Evolutionary conservation across 1,140 invertebrate species (phyloP), one percentile per base, ranked within the genome.

Genomic region (Medauroidea extradentata): DNA sequence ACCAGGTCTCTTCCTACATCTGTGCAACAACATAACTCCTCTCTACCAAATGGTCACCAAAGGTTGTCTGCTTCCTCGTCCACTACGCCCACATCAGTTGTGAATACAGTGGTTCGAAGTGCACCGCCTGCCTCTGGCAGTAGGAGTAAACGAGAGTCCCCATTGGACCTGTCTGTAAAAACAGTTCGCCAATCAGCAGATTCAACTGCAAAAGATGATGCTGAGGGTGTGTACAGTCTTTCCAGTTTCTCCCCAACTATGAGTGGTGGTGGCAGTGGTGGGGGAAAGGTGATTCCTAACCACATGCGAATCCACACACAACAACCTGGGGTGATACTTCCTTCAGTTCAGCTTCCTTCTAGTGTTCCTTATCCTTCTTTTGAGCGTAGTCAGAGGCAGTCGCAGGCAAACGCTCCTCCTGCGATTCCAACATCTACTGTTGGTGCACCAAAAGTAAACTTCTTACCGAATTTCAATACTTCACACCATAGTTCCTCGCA

Each of bases 101-200:
- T 11, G 29, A 34, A 34, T 11, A 53, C 64, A 21, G 25, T 38
- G 21, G 16, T 24, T 23, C 16, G 29, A 25, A 13, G 41, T 21
- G 23, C 19, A 7, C 29, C 23, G 21, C 27, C 56, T 24, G 34
- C 48, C 5, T 25, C 41, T 16, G 14, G 71, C 1, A 54, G 61
- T 16, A 71, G 65, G 62, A 71, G 72, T 51, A 87, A 84, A 71
- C 78, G 84, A 34, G 87, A 91, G 68, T 91, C 88, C 1, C 90
- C 90, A 0, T 70, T 93, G 44, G 91, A 93, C 73, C 75, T 93
- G 13, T 92, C 90, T 0, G 89, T 93, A 34, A 92, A 91, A 69
- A 92, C 90, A 0, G 85, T 93, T 0, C 85, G 90, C 66, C 91
- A 89, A 38, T 87, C 89, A 1, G 90, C 90, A 0, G 90, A 93